These are phyloP conservation scores for Heliconius charithonia DNA, from an alignment of 2,888 invertebrate genomes.

Conservation along the genomic window DNA sequence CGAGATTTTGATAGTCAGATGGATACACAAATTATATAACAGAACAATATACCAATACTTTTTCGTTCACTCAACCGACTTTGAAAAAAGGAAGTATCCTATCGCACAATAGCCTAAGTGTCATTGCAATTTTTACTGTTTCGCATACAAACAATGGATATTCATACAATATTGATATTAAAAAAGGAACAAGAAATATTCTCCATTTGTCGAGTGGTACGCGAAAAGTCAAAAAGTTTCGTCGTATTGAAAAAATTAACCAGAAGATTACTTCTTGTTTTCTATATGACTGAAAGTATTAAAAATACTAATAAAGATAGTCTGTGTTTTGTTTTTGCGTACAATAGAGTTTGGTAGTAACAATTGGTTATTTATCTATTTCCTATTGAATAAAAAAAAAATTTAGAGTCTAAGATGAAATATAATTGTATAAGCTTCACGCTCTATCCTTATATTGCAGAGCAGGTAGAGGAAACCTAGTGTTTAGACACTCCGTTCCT, in stretches of 20 bases:
- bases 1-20: neutral
- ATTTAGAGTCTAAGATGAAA: too few species aligned
- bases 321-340: neutral
- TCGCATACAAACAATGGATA: constrained; percentile 17
- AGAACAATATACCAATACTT: neutral
- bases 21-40: neutral
- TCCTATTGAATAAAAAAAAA: too few species aligned
- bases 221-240: neutral
- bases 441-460: too few species aligned
- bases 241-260: neutral
- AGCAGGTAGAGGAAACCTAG: too few species aligned
- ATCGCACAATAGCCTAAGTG: neutral
- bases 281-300: neutral
- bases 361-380: too few species aligned
- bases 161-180: neutral
- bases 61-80: neutral
- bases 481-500: too few species aligned
- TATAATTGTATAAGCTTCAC: too few species aligned
- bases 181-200: neutral
- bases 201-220: neutral
- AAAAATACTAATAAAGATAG: neutral
- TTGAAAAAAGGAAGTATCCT: neutral
- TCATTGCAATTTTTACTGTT: neutral
- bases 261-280: constrained; percentile 33
- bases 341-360: too few species aligned